phyloP scores from a whole-genome alignment of 2,888 invertebrate genomes.

The Cylindroiulus punctatus region DNA sequence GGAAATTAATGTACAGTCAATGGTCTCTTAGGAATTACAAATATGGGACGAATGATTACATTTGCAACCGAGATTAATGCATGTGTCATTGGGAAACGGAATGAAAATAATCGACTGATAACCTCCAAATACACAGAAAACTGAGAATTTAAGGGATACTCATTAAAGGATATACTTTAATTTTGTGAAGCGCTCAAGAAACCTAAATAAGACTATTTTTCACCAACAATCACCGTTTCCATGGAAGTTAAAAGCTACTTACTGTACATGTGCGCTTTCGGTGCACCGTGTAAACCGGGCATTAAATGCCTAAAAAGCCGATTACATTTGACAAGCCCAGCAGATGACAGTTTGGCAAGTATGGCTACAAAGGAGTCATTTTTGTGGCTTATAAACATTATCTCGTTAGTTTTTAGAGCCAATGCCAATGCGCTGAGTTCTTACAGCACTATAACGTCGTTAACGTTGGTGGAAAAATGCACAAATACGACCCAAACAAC shows the following conservation, averaged over 20 bases:
- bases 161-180: no score
- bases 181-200: no score
- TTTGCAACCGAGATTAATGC: slow-evolving; percentile 19
- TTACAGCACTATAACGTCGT: not conserved
- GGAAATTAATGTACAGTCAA: slow-evolving; percentile 20
- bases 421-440: not conserved
- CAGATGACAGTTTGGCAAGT: not conserved
- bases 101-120: not conserved
- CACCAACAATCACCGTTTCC: no score
- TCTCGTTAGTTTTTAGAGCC: not conserved
- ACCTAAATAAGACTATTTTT: no score
- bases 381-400: not conserved
- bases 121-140: not conserved
- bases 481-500: not conserved
- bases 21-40: slow-evolving; percentile 10
- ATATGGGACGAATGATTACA: slow-evolving; percentile 13
- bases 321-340: not conserved
- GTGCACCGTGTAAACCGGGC: no score
- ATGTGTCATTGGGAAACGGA: not conserved
- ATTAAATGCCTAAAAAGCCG: not conserved
- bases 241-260: no score
- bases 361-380: not conserved
- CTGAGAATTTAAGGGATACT: no score
- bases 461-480: slow-evolving; percentile 3
- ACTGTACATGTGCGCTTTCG: no score